Base-by-base conservation (phyloP, 2,888 invertebrate species). In the Drosophila neoperkinsi region DNA sequence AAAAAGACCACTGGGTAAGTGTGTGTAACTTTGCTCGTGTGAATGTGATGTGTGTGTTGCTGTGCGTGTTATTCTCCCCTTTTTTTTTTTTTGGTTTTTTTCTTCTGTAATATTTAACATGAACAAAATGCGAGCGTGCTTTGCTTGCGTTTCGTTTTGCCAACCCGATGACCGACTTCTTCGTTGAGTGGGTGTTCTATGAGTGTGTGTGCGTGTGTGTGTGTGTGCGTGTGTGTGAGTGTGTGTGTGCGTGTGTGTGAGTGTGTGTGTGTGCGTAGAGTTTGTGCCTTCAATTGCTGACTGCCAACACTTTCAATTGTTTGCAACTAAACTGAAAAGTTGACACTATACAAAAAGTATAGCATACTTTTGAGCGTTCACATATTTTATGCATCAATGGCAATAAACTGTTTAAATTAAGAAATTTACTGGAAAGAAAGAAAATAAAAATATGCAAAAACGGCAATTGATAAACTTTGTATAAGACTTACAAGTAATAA, bases 91-190 rank as follows among this genome's bases (percentile, higher is more conserved):
- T 58, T 38, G 25, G 25, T 51, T 57, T 58, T 38, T 30, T 56
- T 38, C 13, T n/a, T 51, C 25, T 65, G 49, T 49, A 62, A 67
- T 77, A 85, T 83, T 85, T 83, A 83, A 74, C 70, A 77, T 70
- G 75, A 74, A 57, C 65, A 71, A 76, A 77, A 58, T 74, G 63
- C 58, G 77, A 60, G 81, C 72, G 77, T 74, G 68, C 67, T 72
- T 66, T 52, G 74, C 49, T 79, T 71, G 76, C 81, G 75, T 74
- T 84, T 74, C 73, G 71, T 74, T 84, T 74, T 78, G 84, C 50
- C 71, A 57, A 74, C 74, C 79, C 82, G 77, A 80, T 86, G 85
- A 86, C 85, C 88, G 86, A 82, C 88, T 82, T 85, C 74, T 78
- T 71, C 75, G 74, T 74, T 80, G 51, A 51, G 68, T 67, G 68